Conservation (phyloP, 2,113 vertebrate species). For the Xenus cinereus region DNA sequence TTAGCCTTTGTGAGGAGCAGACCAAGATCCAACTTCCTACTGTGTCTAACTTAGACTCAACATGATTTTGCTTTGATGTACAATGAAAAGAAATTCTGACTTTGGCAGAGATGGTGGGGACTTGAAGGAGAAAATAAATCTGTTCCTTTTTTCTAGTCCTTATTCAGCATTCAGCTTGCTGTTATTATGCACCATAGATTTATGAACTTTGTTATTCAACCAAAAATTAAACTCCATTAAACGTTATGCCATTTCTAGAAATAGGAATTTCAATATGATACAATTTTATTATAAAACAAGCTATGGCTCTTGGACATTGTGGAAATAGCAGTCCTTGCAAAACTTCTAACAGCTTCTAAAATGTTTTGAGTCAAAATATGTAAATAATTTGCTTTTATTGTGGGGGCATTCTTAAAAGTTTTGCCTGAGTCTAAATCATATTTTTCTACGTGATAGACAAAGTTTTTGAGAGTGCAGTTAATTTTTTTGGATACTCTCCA, state of each 20-base stretch:
- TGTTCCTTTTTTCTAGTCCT: not conserved
- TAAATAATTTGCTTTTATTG: not conserved
- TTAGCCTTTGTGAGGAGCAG: not conserved
- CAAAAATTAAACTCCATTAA: not conserved
- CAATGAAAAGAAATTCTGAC: not conserved
- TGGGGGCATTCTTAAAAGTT: not conserved
- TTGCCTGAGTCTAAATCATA: not conserved
- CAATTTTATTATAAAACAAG: not conserved
- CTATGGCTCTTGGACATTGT: not conserved
- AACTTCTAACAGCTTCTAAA: not conserved
- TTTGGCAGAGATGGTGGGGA: not conserved
- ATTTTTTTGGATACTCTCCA: accelerated
- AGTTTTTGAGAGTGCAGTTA: not conserved
- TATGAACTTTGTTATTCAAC: not conserved
- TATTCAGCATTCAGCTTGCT: not conserved
- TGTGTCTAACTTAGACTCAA: not conserved
- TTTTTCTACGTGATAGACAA: not conserved
- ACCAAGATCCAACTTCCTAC: not conserved
- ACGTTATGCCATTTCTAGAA: not conserved
- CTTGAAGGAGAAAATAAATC: not conserved
- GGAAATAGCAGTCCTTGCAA: not conserved
- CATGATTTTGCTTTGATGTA: not conserved
- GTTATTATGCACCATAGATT: not conserved
- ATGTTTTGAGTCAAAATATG: not conserved
- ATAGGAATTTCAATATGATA: not conserved